Evolutionary conservation across 1,140 invertebrate genomes (phyloP).

Genomic region (Asobara japonica): DNA sequence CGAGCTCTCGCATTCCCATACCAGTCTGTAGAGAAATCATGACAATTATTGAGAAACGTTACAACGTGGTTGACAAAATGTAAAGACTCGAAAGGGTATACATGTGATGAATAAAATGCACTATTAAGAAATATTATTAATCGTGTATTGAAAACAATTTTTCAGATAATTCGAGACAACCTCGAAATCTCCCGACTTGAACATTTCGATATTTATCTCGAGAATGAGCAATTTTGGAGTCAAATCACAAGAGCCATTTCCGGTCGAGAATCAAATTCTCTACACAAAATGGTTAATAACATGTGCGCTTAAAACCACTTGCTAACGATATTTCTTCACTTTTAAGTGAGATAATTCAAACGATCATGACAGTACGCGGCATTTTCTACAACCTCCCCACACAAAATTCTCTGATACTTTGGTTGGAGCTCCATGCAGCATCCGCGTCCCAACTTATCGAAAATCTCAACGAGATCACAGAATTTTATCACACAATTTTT

Average conservation of each 20-base stretch:
- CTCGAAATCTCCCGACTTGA: too few species aligned
- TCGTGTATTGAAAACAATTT: too few species aligned
- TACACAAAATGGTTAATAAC: neutral
- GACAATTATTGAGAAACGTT: neutral
- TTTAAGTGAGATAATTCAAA: neutral
- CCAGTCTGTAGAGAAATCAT: constrained; percentile 13
- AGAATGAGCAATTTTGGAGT: neutral
- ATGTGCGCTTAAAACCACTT: neutral
- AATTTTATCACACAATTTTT: too few species aligned
- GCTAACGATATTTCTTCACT: too few species aligned
- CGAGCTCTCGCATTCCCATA: constrained; percentile 53
- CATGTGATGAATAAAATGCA: too few species aligned
- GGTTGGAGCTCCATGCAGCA: too few species aligned
- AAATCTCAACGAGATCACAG: too few species aligned
- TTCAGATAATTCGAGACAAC: too few species aligned
- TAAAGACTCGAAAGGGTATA: neutral
- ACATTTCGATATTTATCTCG: neutral
- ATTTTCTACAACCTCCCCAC: too few species aligned
- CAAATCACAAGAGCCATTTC: neutral
- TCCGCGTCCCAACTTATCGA: too few species aligned
- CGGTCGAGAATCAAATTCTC: neutral
- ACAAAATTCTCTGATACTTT: too few species aligned
- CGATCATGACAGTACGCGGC: neutral
- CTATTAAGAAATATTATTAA: too few species aligned
- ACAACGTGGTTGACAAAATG: neutral